These are phyloP conservation scores for Eriocheir sinensis DNA, from an alignment of 1,140 invertebrate genomes.

Conservation along the genomic window DNA sequence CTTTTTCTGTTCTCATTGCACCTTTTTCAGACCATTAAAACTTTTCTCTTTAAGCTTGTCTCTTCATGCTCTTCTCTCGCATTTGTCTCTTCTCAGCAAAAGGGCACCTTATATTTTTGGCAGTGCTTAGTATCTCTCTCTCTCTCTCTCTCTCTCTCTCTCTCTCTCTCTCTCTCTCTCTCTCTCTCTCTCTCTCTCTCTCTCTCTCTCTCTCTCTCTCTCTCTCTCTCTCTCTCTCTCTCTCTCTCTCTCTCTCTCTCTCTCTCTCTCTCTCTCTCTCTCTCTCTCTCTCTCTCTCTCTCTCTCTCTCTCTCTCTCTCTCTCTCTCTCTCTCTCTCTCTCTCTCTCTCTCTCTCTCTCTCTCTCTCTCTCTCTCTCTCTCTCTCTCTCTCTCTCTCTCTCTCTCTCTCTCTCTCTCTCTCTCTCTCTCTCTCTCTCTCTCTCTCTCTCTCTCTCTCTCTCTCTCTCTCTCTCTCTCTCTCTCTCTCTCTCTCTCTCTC, in stretches of 20 bases:
- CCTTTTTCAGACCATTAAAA: not conserved
- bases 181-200: not conserved
- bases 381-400: not conserved
- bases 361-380: not conserved
- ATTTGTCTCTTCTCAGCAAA: not conserved
- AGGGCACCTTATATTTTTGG: too few relatives aligned
- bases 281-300: not conserved
- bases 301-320: not conserved
- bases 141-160: not conserved
- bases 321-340: not conserved
- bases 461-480: not conserved
- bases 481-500: not conserved
- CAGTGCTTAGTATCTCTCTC: not conserved
- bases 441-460: not conserved
- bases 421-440: not conserved
- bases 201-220: too few relatives aligned
- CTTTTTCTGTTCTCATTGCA: not conserved
- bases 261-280: not conserved
- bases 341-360: not conserved
- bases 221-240: not conserved
- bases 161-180: slow-evolving; percentile 12
- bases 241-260: not conserved
- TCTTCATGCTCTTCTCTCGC: too few relatives aligned
- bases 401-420: not conserved
- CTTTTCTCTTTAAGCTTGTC: not conserved